These are phyloP conservation scores for Luperina testacea DNA, from an alignment of 2,888 invertebrate species.

Conservation along the genomic window DNA sequence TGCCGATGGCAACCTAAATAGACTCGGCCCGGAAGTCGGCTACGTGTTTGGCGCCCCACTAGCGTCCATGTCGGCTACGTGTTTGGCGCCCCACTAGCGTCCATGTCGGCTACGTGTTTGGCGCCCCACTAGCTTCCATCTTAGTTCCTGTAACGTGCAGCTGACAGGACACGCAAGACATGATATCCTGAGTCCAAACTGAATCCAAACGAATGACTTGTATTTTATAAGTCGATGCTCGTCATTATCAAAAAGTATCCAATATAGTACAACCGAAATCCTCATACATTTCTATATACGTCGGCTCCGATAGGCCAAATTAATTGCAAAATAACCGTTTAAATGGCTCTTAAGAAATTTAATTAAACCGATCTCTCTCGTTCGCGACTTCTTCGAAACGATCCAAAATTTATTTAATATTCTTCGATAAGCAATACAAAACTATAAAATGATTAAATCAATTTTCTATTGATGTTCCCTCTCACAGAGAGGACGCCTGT, in stretches of 20 bases:
- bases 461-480: conserved; percentile 21
- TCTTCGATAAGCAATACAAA: conserved; percentile 24
- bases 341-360: conserved; percentile 49
- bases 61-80: no score
- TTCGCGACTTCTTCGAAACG: conserved; percentile 15
- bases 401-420: conserved; percentile 11
- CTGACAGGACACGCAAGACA: no score
- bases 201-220: no score
- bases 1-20: no score
- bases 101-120: no score
- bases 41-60: no score
- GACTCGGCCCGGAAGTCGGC: no score
- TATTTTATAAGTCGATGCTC: not conserved
- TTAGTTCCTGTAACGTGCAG: no score
- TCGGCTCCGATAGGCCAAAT: conserved; percentile 2
- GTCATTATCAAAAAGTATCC: not conserved
- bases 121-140: no score
- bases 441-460: conserved; percentile 29
- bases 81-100: no score
- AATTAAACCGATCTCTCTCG: conserved; percentile 28
- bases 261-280: conserved; percentile 7
- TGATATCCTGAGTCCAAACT: no score
- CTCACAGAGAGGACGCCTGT: no score
- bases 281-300: not conserved
- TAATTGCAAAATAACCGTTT: conserved; percentile 44